phyloP scores from a whole-genome alignment of 2,888 invertebrate genomes.

The Drosophila tanythrix region DNA sequence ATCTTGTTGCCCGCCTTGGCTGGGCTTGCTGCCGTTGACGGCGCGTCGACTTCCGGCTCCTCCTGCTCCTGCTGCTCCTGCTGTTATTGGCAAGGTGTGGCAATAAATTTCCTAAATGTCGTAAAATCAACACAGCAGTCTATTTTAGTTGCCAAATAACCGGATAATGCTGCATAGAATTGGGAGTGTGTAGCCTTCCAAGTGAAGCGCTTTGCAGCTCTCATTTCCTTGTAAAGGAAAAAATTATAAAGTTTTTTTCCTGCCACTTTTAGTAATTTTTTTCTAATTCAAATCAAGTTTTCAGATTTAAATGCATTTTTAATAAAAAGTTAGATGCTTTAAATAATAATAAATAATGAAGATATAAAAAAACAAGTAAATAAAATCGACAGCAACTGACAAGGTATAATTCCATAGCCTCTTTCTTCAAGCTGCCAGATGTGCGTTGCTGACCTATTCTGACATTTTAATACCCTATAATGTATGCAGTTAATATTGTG shows the following conservation, averaged over 20 bases:
- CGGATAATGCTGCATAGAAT: slow-evolving; percentile 21
- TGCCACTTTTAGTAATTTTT: no score
- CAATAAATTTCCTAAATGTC: slow-evolving; percentile 60
- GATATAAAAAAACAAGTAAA: slow-evolving; percentile 51
- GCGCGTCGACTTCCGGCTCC: slow-evolving; percentile 27
- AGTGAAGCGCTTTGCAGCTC: not conserved
- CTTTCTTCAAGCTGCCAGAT: slow-evolving; percentile 2
- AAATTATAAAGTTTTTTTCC: not conserved
- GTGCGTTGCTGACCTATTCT: not conserved
- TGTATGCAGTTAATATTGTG: not conserved
- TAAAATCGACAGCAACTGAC: slow-evolving; percentile 64
- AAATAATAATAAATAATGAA: slow-evolving; percentile 48
- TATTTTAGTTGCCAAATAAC: slow-evolving; percentile 41
- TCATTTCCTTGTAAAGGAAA: not conserved
- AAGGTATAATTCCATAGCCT: slow-evolving; percentile 18
- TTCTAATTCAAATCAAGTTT: no score
- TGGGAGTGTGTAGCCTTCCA: not conserved
- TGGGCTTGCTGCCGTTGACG: slow-evolving; percentile 12
- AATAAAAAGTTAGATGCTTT: not conserved
- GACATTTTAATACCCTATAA: slow-evolving; percentile 9
- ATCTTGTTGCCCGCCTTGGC: slow-evolving; percentile 25
- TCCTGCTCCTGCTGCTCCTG: slow-evolving; percentile 14
- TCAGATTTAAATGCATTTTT: no score
- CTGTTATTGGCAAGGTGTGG: slow-evolving; percentile 42
- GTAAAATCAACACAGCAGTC: slow-evolving; percentile 49